Percentiles rank a stretch among this genome's conserved stretches.
Conservation (phyloP, 2,888 invertebrate genomes). For the Drosophila falleni region DNA sequence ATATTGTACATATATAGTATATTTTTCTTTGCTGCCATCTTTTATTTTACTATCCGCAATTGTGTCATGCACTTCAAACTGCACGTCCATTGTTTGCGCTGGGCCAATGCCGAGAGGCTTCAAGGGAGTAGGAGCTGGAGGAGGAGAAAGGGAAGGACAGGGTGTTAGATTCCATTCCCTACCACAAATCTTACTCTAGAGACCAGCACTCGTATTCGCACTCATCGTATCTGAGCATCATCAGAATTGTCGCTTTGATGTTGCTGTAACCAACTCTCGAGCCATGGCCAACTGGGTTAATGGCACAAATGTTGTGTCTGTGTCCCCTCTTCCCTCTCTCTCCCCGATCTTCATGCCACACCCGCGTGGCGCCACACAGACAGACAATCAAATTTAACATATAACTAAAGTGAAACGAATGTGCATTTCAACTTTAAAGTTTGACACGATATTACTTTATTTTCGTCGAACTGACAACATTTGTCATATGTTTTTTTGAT, state of each 20-base stretch:
- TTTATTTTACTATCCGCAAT: constrained; percentile 56
- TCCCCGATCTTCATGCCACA: not conserved
- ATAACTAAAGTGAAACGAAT: constrained; percentile 5
- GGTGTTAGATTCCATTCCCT: not conserved
- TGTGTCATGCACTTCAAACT: constrained; percentile 64
- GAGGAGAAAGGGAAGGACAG: not conserved
- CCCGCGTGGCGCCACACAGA: constrained; percentile 24
- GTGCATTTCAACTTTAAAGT: constrained; percentile 30
- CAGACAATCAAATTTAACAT: constrained; percentile 43
- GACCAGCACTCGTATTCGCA: constrained; percentile 39
- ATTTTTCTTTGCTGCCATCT: constrained; percentile 28
- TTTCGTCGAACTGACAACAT: not conserved
- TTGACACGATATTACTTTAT: not conserved
- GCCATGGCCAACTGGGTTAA: constrained; percentile 65
- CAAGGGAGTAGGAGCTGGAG: not conserved
- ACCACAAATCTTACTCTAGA: not conserved
- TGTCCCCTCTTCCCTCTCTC: not conserved
- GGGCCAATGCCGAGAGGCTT: constrained; percentile 41
- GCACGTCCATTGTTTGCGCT: constrained; percentile 58
- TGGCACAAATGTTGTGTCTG: constrained; percentile 61
- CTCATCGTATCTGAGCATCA: constrained; percentile 58
- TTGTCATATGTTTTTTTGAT: not conserved
- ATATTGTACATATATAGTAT: not conserved
- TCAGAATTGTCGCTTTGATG: constrained; percentile 69
- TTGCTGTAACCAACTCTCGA: constrained; percentile 57